Base-by-base conservation (phyloP, 2,888 invertebrate genomes). In the Dolomedes plantarius region DNA sequence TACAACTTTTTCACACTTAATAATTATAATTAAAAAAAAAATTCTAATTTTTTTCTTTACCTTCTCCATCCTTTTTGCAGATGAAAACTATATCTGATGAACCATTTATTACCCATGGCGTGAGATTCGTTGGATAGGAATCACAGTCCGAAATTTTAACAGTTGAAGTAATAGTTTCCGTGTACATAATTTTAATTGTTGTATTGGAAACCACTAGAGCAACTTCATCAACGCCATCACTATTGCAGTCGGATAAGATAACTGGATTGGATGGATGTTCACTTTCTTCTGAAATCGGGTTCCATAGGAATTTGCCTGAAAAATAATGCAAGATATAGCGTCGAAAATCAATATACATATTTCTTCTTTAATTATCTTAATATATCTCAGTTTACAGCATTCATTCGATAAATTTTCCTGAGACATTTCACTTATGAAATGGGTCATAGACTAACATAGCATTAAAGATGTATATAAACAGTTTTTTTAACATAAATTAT, bases 231-330 rank as follows among this genome's bases (percentile, higher is more conserved):
- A 62, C 0, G 16, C 67, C 67, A 31, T 69, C 56, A 0, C 31
- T 31, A 23, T 41, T 27, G n/a, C 81, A 74, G 3, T 65, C 81
- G 2, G 81, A 65, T 0, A 81, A n/a, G n/a, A 74, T 9, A 3
- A 39, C 39, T 9, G 74, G 81, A 0, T n/a, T n/a, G 41, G 50
- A 27, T 13, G 67, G 27, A 31, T 23, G 6, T 5, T 13, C 32
- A 7, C 31, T n/a, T 11, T 27, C 2, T 0, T n/a, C 65, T 16
- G 31, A 3, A 32, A 19, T 32, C 3, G n/a, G 19, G n/a, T 11
- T 64, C 64, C 64, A 64, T n/a, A 67, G 2, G 2, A 67, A 9
- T 31, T 13, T 67, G 3, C 32, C 65, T 67, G 32, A 32, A 67
- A 31, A 67, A 9, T 46, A 2, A 13, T 36, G 11, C 7, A n/a